Percentiles rank a stretch among this genome's conserved stretches.
These are phyloP conservation scores for Portunus trituberculatus DNA, from an alignment of 1,140 invertebrate genomes.

Conservation along the genomic window DNA sequence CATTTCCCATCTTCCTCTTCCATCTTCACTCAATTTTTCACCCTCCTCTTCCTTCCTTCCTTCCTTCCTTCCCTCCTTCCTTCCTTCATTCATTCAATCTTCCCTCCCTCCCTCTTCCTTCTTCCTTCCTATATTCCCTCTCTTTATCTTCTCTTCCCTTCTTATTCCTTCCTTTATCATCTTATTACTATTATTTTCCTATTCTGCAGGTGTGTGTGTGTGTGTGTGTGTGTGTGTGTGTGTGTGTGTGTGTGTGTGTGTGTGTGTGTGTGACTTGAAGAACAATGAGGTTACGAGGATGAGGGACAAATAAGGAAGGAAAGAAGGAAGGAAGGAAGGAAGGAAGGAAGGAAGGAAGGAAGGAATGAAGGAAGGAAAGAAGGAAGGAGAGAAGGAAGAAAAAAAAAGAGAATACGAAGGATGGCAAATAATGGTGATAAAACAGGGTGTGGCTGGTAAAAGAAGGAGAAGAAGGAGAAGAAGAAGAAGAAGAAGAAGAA, in stretches of 20 bases:
- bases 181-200: too few species aligned
- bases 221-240: constrained; percentile 47
- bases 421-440: too few species aligned
- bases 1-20: background rate
- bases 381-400: background rate
- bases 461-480: background rate
- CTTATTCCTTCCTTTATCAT: background rate
- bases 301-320: background rate
- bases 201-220: constrained; percentile 17
- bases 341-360: background rate
- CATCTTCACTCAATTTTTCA: too few species aligned
- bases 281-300: background rate
- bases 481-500: background rate
- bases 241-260: constrained; percentile 35
- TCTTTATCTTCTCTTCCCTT: background rate
- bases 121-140: background rate
- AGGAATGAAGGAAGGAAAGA: background rate
- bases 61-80: too few species aligned
- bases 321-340: background rate
- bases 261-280: background rate
- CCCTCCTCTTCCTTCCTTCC: too few species aligned
- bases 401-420: background rate
- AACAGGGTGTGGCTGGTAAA: too few species aligned
- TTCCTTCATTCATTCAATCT: background rate
- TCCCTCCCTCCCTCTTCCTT: too few species aligned